Evolutionary conservation across 2,113 vertebrate species (phyloP).

Genomic region (Aviceda subcristata): DNA sequence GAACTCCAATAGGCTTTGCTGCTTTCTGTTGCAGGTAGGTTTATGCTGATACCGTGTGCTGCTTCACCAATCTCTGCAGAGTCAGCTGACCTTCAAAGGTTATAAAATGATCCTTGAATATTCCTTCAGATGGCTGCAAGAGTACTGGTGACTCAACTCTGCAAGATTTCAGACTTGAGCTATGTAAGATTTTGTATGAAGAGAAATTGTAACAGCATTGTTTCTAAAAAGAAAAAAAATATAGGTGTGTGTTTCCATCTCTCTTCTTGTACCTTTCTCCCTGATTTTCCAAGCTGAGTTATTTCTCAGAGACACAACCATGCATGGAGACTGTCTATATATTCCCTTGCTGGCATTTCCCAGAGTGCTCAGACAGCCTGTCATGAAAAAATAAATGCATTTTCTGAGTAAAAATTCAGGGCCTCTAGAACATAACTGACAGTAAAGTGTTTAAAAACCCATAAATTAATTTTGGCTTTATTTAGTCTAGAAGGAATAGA

Average conservation of each 20-base stretch:
- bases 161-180: neutral
- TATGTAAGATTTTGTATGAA: neutral
- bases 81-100: neutral
- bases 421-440: neutral
- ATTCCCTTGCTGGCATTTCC: neutral
- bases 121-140: neutral
- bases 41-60: neutral
- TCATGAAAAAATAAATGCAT: neutral
- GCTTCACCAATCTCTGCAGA: neutral
- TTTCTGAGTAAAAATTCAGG: neutral
- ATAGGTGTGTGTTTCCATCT: neutral
- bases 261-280: neutral
- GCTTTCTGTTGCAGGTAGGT: neutral
- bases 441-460: neutral
- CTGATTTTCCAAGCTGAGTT: neutral
- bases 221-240: neutral
- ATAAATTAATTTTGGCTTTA: neutral
- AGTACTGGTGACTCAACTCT: neutral
- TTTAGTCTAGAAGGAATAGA: neutral
- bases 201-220: neutral
- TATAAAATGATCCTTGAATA: neutral
- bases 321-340: neutral
- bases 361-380: neutral
- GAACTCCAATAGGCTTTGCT: neutral
- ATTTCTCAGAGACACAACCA: neutral